Evolutionary conservation across 2,888 invertebrate genomes (phyloP).

Genomic region (Orchestes rusci): DNA sequence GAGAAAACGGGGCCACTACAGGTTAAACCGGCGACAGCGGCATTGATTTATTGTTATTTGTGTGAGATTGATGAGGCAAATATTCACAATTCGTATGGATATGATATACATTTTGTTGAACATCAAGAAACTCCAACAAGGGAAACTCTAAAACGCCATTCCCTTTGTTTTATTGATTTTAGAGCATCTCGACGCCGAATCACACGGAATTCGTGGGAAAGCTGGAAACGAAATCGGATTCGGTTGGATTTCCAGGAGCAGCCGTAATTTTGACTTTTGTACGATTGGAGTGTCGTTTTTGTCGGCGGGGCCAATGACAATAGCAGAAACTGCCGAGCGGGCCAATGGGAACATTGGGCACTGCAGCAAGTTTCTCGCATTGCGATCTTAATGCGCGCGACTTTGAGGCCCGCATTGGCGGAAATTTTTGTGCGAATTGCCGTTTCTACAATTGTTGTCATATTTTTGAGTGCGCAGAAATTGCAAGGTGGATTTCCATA

Average conservation of each 20-base stretch:
- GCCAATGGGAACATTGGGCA: slow-evolving; percentile 42
- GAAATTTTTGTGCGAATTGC: slow-evolving; percentile 35
- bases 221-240: slow-evolving; percentile 25
- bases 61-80: too few relatives aligned
- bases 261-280: slow-evolving; percentile 27
- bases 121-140: neutral
- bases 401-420: slow-evolving; percentile 25
- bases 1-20: too few relatives aligned
- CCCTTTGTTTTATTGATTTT: slow-evolving; percentile 21
- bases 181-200: slow-evolving; percentile 22
- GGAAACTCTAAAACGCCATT: neutral
- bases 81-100: too few relatives aligned
- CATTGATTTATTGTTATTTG: too few relatives aligned
- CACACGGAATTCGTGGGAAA: slow-evolving; percentile 21
- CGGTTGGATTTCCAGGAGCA: slow-evolving; percentile 26
- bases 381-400: slow-evolving; percentile 38
- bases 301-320: slow-evolving; percentile 42
- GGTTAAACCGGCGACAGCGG: too few relatives aligned
- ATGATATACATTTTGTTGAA: neutral
- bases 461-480: slow-evolving; percentile 27
- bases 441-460: slow-evolving; percentile 31
- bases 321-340: slow-evolving; percentile 41
- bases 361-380: slow-evolving; percentile 41
- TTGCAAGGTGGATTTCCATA: too few relatives aligned
- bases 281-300: slow-evolving; percentile 27